phyloP scores from a whole-genome alignment of 92 coral and sea anemone species.

The Parazoanthus atlanticus region DNA sequence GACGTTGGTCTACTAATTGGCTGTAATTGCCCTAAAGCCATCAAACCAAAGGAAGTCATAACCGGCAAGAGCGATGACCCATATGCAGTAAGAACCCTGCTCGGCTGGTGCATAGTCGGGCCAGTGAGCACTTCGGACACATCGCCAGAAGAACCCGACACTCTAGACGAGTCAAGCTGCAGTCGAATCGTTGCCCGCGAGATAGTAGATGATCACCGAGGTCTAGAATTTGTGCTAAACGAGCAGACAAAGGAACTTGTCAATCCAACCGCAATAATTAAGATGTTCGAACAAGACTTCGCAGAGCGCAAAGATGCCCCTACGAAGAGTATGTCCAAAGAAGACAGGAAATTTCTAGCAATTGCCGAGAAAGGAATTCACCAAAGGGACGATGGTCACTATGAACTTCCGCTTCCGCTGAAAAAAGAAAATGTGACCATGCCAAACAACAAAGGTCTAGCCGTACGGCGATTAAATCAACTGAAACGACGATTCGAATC shows the following conservation, averaged over 20 bases:
- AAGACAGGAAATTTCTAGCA: slow-evolving; percentile 16
- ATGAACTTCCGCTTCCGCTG: slow-evolving; percentile 16
- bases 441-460: slow-evolving; percentile 36
- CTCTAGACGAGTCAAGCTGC: slow-evolving; percentile 2
- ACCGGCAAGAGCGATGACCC: slow-evolving; percentile 27
- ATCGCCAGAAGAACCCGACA: neutral
- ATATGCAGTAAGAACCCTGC: slow-evolving; percentile 21
- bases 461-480: slow-evolving; percentile 35
- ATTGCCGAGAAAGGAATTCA: slow-evolving; percentile 28
- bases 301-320: slow-evolving; percentile 11
- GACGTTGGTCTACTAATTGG: slow-evolving; percentile 30
- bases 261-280: neutral
- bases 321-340: slow-evolving; percentile 1
- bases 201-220: neutral
- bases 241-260: slow-evolving; percentile 6
- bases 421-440: neutral
- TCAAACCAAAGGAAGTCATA: slow-evolving; percentile 38
- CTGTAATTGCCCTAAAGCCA: slow-evolving; percentile 31
- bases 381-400: neutral
- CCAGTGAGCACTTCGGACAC: neutral
- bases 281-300: slow-evolving; percentile 30
- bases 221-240: neutral
- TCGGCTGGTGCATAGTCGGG: slow-evolving; percentile 41
- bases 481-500: slow-evolving; percentile 39
- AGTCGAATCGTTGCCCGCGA: slow-evolving; percentile 16